Percentiles rank a stretch among this genome's conserved stretches.
These are phyloP conservation scores for Nineta flava DNA, from an alignment of 2,888 invertebrate species.

Conservation along the genomic window DNA sequence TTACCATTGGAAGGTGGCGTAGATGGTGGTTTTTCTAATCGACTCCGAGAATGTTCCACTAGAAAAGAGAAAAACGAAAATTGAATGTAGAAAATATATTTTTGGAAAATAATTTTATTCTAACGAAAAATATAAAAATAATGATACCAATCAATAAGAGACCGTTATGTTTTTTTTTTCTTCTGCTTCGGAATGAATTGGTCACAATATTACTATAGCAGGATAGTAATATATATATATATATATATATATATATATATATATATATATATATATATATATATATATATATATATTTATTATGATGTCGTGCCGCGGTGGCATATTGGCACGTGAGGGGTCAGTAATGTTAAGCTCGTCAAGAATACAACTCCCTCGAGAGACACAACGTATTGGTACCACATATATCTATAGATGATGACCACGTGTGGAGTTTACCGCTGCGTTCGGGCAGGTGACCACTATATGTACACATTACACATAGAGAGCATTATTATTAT, in stretches of 20 bases:
- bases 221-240: too few relatives aligned
- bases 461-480: too few relatives aligned
- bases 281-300: neutral
- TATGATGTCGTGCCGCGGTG: neutral
- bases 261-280: neutral
- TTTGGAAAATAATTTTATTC: neutral
- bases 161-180: too few relatives aligned
- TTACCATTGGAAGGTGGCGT: conserved; percentile 61
- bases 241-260: neutral
- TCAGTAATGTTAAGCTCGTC: neutral
- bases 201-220: too few relatives aligned
- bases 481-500: neutral
- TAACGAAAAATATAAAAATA: neutral
- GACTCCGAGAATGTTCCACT: conserved; percentile 40
- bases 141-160: too few relatives aligned
- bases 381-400: too few relatives aligned
- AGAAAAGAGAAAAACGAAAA: conserved; percentile 21
- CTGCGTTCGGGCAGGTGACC: too few relatives aligned
- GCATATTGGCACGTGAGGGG: neutral
- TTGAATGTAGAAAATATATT: neutral
- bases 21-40: conserved; percentile 60
- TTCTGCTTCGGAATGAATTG: too few relatives aligned
- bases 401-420: too few relatives aligned
- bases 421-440: too few relatives aligned
- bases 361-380: neutral